A percentile compares a stretch with the other conserved stretches of the same genome.
These are phyloP conservation scores for Acyrthosiphon pisum DNA, from an alignment of 1,140 invertebrate species.

Conservation along the genomic window DNA sequence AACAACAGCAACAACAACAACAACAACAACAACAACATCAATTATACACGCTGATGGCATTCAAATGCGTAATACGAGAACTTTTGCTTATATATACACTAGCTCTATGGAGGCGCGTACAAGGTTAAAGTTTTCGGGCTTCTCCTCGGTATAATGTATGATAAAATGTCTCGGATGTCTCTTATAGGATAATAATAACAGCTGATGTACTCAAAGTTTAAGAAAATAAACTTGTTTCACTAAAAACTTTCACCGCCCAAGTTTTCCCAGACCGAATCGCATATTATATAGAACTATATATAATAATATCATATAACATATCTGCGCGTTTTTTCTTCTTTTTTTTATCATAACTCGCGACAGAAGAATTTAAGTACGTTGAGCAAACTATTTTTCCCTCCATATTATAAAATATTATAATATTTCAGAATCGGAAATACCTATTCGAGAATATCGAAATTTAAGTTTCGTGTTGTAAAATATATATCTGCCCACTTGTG, in stretches of 20 bases:
- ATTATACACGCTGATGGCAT: neutral
- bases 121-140: constrained; percentile 17
- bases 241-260: neutral
- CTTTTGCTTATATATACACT: neutral
- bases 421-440: neutral
- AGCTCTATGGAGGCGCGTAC: too few species aligned
- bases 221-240: constrained; percentile 8
- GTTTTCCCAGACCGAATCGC: neutral
- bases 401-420: neutral
- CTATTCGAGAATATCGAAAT: neutral
- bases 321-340: neutral
- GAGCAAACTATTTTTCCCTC: neutral
- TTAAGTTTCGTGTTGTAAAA: neutral
- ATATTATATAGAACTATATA: neutral
- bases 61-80: neutral
- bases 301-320: neutral
- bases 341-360: neutral
- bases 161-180: constrained; percentile 26
- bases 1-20: neutral
- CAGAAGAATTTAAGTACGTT: neutral
- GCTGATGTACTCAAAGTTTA: neutral
- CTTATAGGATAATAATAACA: constrained; percentile 1
- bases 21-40: neutral
- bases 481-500: neutral
- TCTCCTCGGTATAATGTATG: neutral